These are phyloP conservation scores for Rhadinocentrus ornatus DNA, from an alignment of 2,797 vertebrate species.

Conservation along the genomic window DNA sequence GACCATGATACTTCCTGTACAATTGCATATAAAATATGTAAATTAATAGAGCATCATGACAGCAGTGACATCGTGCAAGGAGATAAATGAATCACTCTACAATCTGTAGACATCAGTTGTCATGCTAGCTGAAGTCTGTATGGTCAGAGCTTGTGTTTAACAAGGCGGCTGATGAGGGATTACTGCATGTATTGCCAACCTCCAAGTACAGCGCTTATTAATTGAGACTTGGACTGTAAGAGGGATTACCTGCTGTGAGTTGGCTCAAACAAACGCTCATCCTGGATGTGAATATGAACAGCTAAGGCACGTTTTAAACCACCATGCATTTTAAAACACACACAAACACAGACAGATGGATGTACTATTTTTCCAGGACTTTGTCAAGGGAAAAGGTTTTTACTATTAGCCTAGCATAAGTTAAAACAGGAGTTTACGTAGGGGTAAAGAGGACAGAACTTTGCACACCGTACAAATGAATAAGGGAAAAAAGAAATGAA, in stretches of 20 bases:
- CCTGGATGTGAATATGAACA: slow-evolving; percentile 12
- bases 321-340: slow-evolving; percentile 11
- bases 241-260: slow-evolving; percentile 34
- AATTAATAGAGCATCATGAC: slow-evolving; percentile 35
- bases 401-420: slow-evolving; percentile 6
- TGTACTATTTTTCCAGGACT: slow-evolving; percentile 7
- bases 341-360: slow-evolving; percentile 11
- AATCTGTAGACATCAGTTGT: slow-evolving; percentile 10
- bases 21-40: slow-evolving; percentile 20
- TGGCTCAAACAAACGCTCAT: slow-evolving; percentile 42
- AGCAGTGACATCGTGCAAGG: slow-evolving; percentile 56
- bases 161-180: slow-evolving; percentile 28
- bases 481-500: slow-evolving; percentile 8
- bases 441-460: slow-evolving; percentile 29
- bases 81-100: slow-evolving; percentile 3
- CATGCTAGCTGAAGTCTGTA: slow-evolving; percentile 5
- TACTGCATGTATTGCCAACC: slow-evolving; percentile 12
- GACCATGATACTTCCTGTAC: neutral
- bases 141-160: slow-evolving; percentile 29
- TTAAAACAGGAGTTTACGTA: slow-evolving; percentile 22
- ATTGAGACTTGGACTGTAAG: slow-evolving; percentile 25
- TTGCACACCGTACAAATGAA: slow-evolving; percentile 41
- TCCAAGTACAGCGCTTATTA: slow-evolving; percentile 19
- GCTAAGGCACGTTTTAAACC: neutral
- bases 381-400: neutral